phyloP scores from a whole-genome alignment of 1,140 invertebrate genomes.

The Drosophila chauvacae region DNA sequence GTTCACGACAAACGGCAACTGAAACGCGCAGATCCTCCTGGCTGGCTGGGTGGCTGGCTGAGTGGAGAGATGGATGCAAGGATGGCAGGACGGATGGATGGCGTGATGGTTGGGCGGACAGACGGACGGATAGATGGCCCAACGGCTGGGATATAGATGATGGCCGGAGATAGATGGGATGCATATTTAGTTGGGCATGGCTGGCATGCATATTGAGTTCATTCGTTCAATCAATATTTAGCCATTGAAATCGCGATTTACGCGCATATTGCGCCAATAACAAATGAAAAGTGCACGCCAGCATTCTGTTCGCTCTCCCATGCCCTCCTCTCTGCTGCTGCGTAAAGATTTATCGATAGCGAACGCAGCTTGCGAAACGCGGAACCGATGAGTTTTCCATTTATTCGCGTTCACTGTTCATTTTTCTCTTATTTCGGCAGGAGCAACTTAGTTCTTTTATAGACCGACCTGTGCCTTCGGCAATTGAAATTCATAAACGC shows the following conservation, averaged over 20 bases:
- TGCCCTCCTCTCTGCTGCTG: not conserved
- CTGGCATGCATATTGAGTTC: conserved; percentile 72
- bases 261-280: conserved; percentile 81
- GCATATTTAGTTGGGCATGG: conserved; percentile 41
- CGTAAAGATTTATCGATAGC: conserved; percentile 66
- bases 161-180: conserved; percentile 52
- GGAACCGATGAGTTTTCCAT: conserved; percentile 47
- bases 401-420: conserved; percentile 42
- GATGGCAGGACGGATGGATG: conserved; percentile 5
- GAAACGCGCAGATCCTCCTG: conserved; percentile 26
- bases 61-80: not conserved
- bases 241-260: conserved; percentile 80
- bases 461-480: conserved; percentile 8
- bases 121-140: conserved; percentile 28
- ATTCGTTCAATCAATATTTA: conserved; percentile 82
- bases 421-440: conserved; percentile 27
- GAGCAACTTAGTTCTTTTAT: conserved; percentile 12
- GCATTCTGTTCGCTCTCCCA: conserved; percentile 35
- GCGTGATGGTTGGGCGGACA: conserved; percentile 16
- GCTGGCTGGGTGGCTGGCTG: too few species aligned
- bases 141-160: conserved; percentile 41
- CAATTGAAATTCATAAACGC: conserved; percentile 53
- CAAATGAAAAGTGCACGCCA: conserved; percentile 74
- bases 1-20: conserved; percentile 36
- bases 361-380: conserved; percentile 59